Conservation (phyloP, 2,113 vertebrate genomes). For the Trematocara variabile region DNA sequence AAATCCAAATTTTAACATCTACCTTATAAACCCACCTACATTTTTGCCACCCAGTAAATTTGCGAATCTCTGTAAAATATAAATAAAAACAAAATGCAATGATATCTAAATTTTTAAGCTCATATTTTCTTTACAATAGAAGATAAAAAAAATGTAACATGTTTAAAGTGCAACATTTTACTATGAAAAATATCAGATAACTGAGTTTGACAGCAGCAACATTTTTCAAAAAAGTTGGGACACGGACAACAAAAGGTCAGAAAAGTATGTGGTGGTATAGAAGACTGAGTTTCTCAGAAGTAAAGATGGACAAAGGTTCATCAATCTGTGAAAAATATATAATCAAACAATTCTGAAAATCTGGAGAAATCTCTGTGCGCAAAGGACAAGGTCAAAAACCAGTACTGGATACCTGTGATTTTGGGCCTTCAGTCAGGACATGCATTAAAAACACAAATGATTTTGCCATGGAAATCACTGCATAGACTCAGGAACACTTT, state of each 20-base stretch:
- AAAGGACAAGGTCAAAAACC: neutral
- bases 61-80: accelerated
- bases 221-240: accelerated
- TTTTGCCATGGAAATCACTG: neutral
- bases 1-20: neutral
- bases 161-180: neutral
- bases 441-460: neutral
- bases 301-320: neutral
- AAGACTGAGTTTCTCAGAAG: neutral
- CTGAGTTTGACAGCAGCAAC: accelerated
- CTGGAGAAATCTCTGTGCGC: neutral
- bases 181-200: neutral
- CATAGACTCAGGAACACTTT: neutral
- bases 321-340: neutral
- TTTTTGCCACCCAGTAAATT: neutral
- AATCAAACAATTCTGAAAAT: neutral
- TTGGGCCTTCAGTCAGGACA: neutral
- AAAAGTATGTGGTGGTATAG: neutral
- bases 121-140: neutral
- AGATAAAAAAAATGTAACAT: accelerated
- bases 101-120: neutral
- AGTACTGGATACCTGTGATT: neutral
- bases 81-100: neutral
- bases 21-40: neutral
- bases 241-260: neutral